Percentiles rank a stretch among this genome's conserved stretches.
These are phyloP conservation scores for Cephus nigrinus DNA, from an alignment of 2,888 invertebrate genomes.

Conservation along the genomic window DNA sequence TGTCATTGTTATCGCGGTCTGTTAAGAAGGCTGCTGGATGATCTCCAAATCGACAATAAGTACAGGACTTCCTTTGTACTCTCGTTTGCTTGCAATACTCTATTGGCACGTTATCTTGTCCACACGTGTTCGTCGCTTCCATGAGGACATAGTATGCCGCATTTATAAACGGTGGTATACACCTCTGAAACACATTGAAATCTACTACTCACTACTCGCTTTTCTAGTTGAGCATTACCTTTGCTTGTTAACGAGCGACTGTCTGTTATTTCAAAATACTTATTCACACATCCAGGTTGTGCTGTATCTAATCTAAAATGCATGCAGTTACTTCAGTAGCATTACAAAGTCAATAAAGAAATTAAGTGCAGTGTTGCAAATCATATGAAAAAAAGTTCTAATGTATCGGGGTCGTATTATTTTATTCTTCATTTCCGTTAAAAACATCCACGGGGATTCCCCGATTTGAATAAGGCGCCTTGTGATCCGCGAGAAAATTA, in stretches of 20 bases:
- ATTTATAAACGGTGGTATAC: constrained; percentile 96
- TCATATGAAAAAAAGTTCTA: neutral
- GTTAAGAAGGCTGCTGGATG: constrained; percentile 85
- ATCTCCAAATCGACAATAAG: constrained; percentile 77
- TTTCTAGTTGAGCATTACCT: neutral
- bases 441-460: neutral
- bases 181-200: constrained; percentile 75
- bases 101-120: constrained; percentile 78
- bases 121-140: constrained; percentile 97
- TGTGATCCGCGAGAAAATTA: neutral
- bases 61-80: constrained; percentile 81
- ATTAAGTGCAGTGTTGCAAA: neutral
- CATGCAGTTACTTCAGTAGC: neutral
- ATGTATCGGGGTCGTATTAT: neutral
- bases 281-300: neutral
- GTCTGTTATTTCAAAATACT: neutral
- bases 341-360: neutral
- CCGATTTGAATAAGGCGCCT: neutral
- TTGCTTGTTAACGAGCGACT: neutral
- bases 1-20: constrained; percentile 89
- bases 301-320: neutral
- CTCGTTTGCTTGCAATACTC: constrained; percentile 95
- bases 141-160: constrained; percentile 91
- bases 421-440: neutral
- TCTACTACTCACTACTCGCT: constrained; percentile 25